Base-by-base conservation (phyloP, 2,797 vertebrate genomes). In the Glyptemys insculpta region DNA sequence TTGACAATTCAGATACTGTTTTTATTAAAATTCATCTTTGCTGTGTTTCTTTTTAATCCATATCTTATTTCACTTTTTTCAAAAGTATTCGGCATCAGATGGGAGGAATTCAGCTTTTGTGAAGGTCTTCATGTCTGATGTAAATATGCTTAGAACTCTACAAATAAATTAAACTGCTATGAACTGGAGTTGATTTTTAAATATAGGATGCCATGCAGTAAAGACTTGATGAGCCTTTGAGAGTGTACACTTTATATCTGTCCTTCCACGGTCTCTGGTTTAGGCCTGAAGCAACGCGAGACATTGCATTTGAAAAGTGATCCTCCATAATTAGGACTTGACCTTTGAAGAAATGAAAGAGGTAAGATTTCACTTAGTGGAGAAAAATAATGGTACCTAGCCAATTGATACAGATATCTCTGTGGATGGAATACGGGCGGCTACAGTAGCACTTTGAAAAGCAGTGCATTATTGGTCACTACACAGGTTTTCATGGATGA, bases 41-140 rank as follows among this genome's bases (percentile, higher is more conserved):
- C 8, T 0, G 18, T 3, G 0, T n/a, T 34, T 27, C 29, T 10
- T 74, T 19, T 53, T 12, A 37, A 5, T 29, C 65, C 31, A 19
- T 41, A 23, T 72, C 31, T 1, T 1, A 2, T n/a, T 12, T 2
- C 49, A 1, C 0, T 1, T 19, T 34, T 49, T 68, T n/a, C 54
- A 44, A 2, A 3, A 29, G 23, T 37, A 0, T 15, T 83, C 23
- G 25, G 5, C 25, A 0, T 12, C 11, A 76, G 49, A 37, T 8
- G 19, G 53, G 14, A 78, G 25, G 37, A 41, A 41, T 41, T 72
- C 34, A 50, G 62, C 44, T 76, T 57, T 18, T 44, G 14, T 29
- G 21, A 11, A 34, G 34, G 41, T 34, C 1, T 4, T 27, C 8
- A 29, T 8, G 11, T 52, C 29, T 90, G 29, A 56, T 4, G 3